Evolutionary conservation across 2,888 invertebrate species (phyloP).

Genomic region (Seira ritae): DNA sequence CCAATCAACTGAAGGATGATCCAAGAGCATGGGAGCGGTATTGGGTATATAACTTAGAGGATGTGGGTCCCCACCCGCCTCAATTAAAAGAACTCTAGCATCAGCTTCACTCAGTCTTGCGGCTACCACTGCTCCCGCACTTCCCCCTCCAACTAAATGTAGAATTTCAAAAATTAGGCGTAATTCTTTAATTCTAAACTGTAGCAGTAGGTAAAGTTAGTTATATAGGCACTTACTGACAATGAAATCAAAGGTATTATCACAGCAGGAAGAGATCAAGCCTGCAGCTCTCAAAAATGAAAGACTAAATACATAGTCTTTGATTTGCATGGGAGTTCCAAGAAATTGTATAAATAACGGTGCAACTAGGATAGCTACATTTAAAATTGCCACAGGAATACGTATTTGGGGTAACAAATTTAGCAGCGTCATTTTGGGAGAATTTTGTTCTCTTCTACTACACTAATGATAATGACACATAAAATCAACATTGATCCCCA

Average conservation of each 20-base stretch:
- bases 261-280: neutral
- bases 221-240: slow-evolving; percentile 20
- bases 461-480: no score
- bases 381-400: neutral
- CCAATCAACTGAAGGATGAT: slow-evolving; percentile 58
- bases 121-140: slow-evolving; percentile 33
- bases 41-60: slow-evolving; percentile 31
- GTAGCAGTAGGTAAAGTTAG: no score
- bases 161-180: neutral
- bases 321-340: neutral
- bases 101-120: slow-evolving; percentile 29
- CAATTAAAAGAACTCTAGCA: slow-evolving; percentile 18
- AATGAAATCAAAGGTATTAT: slow-evolving; percentile 39
- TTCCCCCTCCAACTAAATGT: slow-evolving; percentile 38
- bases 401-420: neutral
- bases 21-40: slow-evolving; percentile 8
- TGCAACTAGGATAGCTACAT: neutral
- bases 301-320: slow-evolving; percentile 16
- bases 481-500: no score
- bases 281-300: slow-evolving; percentile 14
- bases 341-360: slow-evolving; percentile 12
- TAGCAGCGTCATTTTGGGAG: no score
- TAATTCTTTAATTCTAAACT: no score
- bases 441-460: no score
- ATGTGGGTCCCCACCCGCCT: neutral